Evolutionary conservation across 2,113 vertebrate species (phyloP).

Genomic region (Chaetorhynchus papuensis): DNA sequence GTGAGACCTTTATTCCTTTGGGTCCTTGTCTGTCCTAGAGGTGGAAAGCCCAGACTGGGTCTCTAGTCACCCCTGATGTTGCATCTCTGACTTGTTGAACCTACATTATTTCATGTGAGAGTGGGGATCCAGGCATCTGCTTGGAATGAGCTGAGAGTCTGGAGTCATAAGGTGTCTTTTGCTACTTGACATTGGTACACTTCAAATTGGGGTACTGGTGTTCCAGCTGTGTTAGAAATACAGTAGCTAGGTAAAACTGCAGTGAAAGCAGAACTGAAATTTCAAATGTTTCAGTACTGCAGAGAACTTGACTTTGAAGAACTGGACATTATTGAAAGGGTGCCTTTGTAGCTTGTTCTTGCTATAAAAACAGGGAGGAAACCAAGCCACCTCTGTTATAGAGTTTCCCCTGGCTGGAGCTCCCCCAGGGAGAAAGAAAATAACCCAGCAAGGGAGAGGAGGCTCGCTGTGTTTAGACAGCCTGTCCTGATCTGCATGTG

Average conservation of each 20-base stretch:
- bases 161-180: neutral
- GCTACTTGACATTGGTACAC: neutral
- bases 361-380: constrained; percentile 28
- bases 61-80: neutral
- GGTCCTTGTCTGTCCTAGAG: neutral
- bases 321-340: neutral
- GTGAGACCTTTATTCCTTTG: neutral
- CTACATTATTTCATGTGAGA: neutral
- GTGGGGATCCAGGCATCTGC: neutral
- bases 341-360: constrained; percentile 3
- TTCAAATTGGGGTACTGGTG: neutral
- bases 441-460: neutral
- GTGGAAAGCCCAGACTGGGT: neutral
- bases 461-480: constrained; percentile 8
- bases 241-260: neutral
- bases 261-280: neutral
- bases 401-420: constrained; percentile 17
- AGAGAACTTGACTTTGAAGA: neutral
- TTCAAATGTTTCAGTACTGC: neutral
- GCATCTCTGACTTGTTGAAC: neutral
- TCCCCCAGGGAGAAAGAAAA: constrained; percentile 30
- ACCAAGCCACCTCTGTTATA: neutral
- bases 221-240: neutral
- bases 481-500: neutral
- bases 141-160: neutral